Percentiles rank a stretch among this genome's conserved stretches.
Evolutionary conservation across 2,113 vertebrate genomes (phyloP).

Genomic region (Cyanocitta stelleri): DNA sequence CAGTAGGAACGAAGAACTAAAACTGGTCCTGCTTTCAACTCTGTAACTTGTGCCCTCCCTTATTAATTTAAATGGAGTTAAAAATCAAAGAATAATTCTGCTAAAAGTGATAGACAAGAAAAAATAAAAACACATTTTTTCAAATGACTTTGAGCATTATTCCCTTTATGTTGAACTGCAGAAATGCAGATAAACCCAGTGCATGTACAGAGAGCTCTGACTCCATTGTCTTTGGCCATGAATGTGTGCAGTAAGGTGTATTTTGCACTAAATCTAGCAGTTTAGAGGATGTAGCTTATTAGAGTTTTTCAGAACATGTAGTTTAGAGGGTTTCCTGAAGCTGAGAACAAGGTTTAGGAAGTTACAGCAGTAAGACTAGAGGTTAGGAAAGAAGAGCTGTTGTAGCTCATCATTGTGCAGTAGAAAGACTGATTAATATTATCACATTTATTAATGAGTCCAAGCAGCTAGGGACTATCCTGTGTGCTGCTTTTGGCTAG

Average conservation of each 20-base stretch:
- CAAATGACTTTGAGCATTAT: neutral
- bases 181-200: neutral
- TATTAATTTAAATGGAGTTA: neutral
- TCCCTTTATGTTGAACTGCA: neutral
- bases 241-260: neutral
- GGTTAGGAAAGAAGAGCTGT: neutral
- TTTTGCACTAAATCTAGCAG: neutral
- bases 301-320: neutral
- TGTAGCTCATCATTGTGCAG: neutral
- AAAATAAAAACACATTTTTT: neutral
- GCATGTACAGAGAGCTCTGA: neutral
- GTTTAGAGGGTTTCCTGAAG: neutral
- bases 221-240: neutral
- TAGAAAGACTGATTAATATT: neutral
- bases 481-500: neutral
- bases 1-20: neutral
- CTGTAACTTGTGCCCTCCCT: neutral
- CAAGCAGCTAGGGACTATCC: neutral
- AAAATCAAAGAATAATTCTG: neutral
- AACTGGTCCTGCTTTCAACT: neutral
- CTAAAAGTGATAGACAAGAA: neutral
- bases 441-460: neutral
- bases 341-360: neutral
- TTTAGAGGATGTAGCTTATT: neutral
- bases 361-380: neutral